Percentiles rank a stretch among this genome's conserved stretches.
Evolutionary conservation across 2,888 invertebrate species (phyloP).

Genomic region (Tuberolachnus salignus): DNA sequence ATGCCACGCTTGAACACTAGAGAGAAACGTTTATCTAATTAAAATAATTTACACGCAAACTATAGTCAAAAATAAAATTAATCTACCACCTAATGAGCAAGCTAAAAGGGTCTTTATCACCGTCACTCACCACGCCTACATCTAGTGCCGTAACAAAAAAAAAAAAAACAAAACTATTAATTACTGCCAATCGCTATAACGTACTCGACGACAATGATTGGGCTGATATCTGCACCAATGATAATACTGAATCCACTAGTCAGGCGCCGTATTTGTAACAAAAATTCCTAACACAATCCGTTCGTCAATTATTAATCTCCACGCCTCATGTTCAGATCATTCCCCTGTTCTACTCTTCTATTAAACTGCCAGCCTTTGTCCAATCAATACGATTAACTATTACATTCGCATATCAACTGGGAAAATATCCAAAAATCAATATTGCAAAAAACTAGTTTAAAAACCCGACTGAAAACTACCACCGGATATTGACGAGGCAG

Average conservation of each 20-base stretch:
- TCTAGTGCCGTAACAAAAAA: neutral
- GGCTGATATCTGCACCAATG: neutral
- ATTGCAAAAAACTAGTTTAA: no score
- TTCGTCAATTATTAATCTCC: no score
- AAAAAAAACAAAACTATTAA: neutral
- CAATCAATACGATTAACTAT: no score
- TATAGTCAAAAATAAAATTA: neutral
- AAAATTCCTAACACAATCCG: no score
- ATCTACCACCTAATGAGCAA: neutral
- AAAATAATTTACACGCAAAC: neutral
- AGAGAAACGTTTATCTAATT: neutral
- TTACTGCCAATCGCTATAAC: neutral
- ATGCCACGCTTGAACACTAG: neutral
- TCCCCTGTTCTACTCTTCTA: no score
- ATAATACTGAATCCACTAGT: neutral
- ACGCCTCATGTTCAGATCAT: no score
- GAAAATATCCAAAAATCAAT: no score
- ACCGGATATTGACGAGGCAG: no score
- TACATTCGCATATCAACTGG: no score
- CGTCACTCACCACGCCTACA: neutral
- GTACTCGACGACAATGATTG: neutral
- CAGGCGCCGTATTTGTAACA: no score
- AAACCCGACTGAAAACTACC: no score
- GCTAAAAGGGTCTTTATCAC: neutral
- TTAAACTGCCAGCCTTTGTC: no score